These are phyloP conservation scores for Drosophila nigricruria DNA, from an alignment of 2,888 invertebrate species.

Conservation along the genomic window DNA sequence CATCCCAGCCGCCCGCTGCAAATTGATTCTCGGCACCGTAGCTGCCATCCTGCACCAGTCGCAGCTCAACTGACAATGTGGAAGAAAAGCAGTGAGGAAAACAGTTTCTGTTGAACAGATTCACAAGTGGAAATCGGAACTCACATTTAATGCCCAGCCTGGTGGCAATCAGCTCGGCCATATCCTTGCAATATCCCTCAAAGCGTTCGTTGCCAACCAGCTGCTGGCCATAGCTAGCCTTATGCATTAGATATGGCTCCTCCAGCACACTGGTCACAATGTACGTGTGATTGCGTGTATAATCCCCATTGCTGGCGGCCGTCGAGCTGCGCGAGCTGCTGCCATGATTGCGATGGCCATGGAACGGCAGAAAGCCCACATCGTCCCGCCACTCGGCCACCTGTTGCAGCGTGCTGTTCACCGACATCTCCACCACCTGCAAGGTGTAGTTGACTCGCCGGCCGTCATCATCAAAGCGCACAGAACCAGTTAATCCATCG, in stretches of 20 bases:
- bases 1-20: slow-evolving; percentile 93
- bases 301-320: slow-evolving; percentile 88
- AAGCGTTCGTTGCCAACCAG: slow-evolving; percentile 90
- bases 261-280: slow-evolving; percentile 94
- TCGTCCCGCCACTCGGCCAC: slow-evolving; percentile 95
- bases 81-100: slow-evolving; percentile 5
- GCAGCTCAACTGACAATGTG: slow-evolving; percentile 90
- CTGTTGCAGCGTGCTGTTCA: slow-evolving; percentile 96
- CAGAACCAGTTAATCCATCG: slow-evolving; percentile 95
- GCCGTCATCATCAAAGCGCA: slow-evolving; percentile 95
- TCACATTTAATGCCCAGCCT: slow-evolving; percentile 94
- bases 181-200: slow-evolving; percentile 96
- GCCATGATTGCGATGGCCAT: slow-evolving; percentile 40
- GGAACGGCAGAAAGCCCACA: slow-evolving; percentile 89
- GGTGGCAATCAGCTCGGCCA: slow-evolving; percentile 92
- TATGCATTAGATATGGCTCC: slow-evolving; percentile 94
- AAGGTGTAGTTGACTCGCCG: slow-evolving; percentile 94
- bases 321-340: slow-evolving; percentile 43
- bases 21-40: slow-evolving; percentile 92
- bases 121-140: slow-evolving; percentile 74
- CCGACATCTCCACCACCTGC: slow-evolving; percentile 96
- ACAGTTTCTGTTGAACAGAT: slow-evolving; percentile 3
- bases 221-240: slow-evolving; percentile 88
- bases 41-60: slow-evolving; percentile 93
- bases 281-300: slow-evolving; percentile 93